Evolutionary conservation across 2,888 invertebrate genomes (phyloP).

Genomic region (Hesperia comma): DNA sequence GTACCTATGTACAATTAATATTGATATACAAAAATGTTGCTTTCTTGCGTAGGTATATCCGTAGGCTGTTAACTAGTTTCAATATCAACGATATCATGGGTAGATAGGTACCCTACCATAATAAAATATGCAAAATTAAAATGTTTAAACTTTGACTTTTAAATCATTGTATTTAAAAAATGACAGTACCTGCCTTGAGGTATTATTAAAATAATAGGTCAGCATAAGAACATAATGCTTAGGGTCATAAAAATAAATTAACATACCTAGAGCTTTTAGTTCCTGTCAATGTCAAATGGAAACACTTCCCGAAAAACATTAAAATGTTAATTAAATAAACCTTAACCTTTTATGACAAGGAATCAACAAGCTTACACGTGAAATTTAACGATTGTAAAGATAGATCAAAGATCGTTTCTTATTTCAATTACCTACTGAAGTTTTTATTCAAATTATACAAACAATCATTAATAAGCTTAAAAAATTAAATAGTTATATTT

Average conservation of each 20-base stretch:
- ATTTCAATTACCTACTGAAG: not conserved
- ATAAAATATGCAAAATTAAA: no score
- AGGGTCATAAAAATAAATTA: constrained; percentile 32
- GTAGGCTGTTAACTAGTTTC: no score
- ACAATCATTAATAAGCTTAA: not conserved
- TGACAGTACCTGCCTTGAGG: constrained; percentile 20
- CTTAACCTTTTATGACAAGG: constrained; percentile 29
- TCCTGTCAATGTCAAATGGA: constrained; percentile 30
- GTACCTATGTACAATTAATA: no score
- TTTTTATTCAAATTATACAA: not conserved
- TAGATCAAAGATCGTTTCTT: not conserved
- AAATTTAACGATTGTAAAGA: not conserved
- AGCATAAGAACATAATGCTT: constrained; percentile 22
- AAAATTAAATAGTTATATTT: not conserved
- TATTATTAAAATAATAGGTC: constrained; percentile 20
- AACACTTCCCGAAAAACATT: constrained; percentile 32
- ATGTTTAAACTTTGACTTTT: no score
- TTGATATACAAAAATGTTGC: no score
- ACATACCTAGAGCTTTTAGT: constrained; percentile 31
- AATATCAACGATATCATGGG: no score
- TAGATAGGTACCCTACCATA: no score
- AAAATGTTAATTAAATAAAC: constrained; percentile 33
- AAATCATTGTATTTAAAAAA: not conserved
- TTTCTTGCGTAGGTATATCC: no score
- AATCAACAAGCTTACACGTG: not conserved